phyloP scores from a whole-genome alignment of 2,888 invertebrate species.

The Stenchaetothrips biformis region DNA sequence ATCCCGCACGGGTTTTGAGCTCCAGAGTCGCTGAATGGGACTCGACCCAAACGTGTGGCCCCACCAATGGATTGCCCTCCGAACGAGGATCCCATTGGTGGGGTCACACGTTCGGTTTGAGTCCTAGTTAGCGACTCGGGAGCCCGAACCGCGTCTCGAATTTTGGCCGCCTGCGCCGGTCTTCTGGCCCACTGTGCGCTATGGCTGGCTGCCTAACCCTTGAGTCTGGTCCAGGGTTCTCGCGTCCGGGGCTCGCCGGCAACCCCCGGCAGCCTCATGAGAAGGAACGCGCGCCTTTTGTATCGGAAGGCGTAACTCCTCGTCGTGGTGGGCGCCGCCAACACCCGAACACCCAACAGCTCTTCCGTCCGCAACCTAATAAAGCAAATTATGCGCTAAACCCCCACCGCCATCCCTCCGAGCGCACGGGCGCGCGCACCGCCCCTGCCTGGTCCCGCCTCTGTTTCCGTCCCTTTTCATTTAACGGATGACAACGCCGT shows the following conservation, averaged over 20 bases:
- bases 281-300: background rate
- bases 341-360: conserved; percentile 8
- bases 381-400: conserved; percentile 22
- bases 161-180: too few relatives aligned
- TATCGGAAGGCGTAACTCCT: conserved; percentile 12
- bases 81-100: too few relatives aligned
- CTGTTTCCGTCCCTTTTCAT: background rate
- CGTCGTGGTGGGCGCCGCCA: background rate
- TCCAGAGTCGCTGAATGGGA: too few relatives aligned
- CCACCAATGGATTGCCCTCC: too few relatives aligned
- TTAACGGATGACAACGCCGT: background rate
- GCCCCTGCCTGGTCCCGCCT: background rate
- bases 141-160: too few relatives aligned
- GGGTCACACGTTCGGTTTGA: too few relatives aligned
- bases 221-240: background rate
- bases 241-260: background rate
- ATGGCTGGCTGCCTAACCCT: too few relatives aligned
- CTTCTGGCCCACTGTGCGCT: too few relatives aligned
- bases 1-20: too few relatives aligned
- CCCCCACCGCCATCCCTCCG: background rate
- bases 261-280: background rate
- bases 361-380: conserved; percentile 3
- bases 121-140: too few relatives aligned
- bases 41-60: too few relatives aligned
- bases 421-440: background rate